Conservation (phyloP, 2,113 vertebrate species). For the Drymodes brunneopygia region DNA sequence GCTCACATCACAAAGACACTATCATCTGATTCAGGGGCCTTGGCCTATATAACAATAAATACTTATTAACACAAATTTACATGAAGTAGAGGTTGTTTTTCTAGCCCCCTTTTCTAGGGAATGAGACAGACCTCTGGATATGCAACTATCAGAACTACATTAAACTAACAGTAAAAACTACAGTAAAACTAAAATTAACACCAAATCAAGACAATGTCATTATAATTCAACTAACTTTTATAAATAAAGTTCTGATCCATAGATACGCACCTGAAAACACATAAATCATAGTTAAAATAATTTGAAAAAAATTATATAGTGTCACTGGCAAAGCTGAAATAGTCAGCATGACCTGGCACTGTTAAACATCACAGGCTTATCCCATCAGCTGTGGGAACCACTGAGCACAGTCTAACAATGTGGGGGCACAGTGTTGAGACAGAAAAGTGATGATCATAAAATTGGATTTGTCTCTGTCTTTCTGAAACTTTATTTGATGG, state of each 20-base stretch:
- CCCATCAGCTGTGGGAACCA: neutral
- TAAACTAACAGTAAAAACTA: neutral
- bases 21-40: neutral
- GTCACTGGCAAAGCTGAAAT: neutral
- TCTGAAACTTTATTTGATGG: neutral
- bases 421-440: neutral
- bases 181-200: neutral
- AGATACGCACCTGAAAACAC: neutral
- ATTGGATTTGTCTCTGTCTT: neutral
- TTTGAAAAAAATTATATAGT: neutral
- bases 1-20: neutral
- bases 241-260: neutral
- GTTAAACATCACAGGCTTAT: neutral
- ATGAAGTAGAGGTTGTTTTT: neutral
- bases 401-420: rapidly evolving
- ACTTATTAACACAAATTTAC: neutral
- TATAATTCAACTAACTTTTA: neutral
- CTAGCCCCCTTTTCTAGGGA: neutral
- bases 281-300: neutral
- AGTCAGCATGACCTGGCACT: neutral
- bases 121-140: neutral
- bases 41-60: neutral
- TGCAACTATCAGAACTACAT: neutral
- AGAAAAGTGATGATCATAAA: neutral
- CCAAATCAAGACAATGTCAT: neutral